Evolutionary conservation across 2,888 invertebrate genomes (phyloP).

Genomic region (Rotaria magnacalcarata): DNA sequence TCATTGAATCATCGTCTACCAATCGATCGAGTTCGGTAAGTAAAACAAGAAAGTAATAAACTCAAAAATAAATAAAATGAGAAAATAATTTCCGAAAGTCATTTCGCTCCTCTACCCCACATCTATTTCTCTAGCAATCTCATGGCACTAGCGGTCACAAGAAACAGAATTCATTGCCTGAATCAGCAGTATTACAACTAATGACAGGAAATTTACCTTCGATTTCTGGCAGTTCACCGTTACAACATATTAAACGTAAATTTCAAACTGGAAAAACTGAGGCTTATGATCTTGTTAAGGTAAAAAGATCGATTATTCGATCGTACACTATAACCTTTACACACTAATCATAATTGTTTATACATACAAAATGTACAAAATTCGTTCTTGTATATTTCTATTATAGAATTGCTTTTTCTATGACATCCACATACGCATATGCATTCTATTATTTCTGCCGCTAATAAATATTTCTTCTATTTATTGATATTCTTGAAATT

Average conservation of each 20-base stretch:
- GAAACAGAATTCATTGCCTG: slow-evolving; percentile 27
- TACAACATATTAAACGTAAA: slow-evolving; percentile 21
- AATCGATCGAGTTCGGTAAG: background rate
- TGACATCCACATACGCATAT: background rate
- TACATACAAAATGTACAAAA: background rate
- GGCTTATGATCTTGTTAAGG: slow-evolving; percentile 19
- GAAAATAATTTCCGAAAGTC: background rate
- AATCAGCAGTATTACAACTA: background rate
- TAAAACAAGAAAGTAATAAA: background rate
- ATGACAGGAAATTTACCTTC: background rate
- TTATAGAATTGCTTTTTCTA: background rate
- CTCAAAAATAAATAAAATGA: background rate
- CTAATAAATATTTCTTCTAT: background rate
- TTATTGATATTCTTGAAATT: background rate
- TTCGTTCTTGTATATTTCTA: background rate
- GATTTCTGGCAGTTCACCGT: background rate
- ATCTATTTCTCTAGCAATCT: background rate
- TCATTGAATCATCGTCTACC: background rate
- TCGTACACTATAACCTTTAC: background rate
- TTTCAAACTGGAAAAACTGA: background rate
- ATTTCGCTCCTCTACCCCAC: background rate
- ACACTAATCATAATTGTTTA: background rate
- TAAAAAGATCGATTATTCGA: background rate
- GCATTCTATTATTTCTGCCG: background rate
- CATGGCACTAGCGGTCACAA: background rate